Conservation (phyloP, 2,113 vertebrate genomes). For the Phylloscopus trochiloides region DNA sequence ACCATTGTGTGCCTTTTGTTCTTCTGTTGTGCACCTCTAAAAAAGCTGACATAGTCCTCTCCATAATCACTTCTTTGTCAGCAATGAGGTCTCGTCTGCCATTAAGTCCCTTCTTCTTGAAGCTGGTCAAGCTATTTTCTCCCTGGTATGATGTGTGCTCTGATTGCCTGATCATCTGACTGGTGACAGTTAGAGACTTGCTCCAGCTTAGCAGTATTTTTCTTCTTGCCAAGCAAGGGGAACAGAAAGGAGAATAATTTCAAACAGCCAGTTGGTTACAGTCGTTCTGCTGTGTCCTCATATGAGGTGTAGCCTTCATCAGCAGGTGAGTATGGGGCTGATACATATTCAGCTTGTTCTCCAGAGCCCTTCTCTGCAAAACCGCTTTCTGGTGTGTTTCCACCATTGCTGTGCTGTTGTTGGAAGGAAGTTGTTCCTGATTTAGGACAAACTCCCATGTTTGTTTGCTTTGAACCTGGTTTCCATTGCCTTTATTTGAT, state of each 20-base stretch:
- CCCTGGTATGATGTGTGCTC: background rate
- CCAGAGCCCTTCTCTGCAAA: background rate
- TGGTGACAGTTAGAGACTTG: background rate
- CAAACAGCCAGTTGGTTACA: background rate
- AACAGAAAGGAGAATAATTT: background rate
- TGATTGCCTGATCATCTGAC: background rate
- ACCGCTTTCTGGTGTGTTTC: background rate
- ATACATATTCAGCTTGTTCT: background rate
- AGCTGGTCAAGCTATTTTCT: background rate
- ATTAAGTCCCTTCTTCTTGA: background rate
- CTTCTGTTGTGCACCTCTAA: background rate
- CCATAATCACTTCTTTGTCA: background rate
- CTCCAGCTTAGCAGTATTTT: background rate
- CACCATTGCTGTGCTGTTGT: background rate
- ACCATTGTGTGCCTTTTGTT: background rate
- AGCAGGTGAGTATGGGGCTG: background rate
- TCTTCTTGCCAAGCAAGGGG: background rate
- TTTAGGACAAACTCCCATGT: rapidly evolving
- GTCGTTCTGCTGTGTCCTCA: background rate
- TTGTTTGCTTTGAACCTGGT: background rate
- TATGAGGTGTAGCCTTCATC: background rate
- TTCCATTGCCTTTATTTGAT: background rate
- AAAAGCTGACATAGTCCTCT: background rate
- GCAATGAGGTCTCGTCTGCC: background rate
- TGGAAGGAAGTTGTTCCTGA: background rate